Evolutionary conservation across 1,140 invertebrate species (phyloP).

Genomic region (Capitella teleta): DNA sequence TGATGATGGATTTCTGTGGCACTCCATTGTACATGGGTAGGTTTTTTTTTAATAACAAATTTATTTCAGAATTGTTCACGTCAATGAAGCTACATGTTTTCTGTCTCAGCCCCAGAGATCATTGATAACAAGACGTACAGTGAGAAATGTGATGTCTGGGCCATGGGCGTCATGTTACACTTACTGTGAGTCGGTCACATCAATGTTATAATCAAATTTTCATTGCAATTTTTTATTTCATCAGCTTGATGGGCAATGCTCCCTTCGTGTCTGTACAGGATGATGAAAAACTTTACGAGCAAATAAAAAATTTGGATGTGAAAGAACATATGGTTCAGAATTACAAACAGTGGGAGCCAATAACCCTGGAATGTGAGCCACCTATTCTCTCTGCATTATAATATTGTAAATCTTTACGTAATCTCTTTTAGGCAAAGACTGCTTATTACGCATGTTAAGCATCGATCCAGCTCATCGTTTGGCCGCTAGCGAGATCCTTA

Average conservation of each 20-base stretch:
- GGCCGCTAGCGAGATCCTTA: conserved; percentile 44
- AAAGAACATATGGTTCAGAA: too few relatives aligned
- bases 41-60: conserved; percentile 2
- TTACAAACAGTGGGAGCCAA: too few relatives aligned
- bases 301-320: too few relatives aligned
- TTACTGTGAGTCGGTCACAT: conserved; percentile 34
- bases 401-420: neutral
- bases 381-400: neutral
- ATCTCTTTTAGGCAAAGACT: conserved; percentile 40
- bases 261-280: neutral
- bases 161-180: conserved; percentile 49
- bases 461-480: conserved; percentile 47
- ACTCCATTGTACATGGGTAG: conserved; percentile 51
- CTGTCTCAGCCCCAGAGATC: conserved; percentile 48
- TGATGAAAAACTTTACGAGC: too few relatives aligned
- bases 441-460: conserved; percentile 42
- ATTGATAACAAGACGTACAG: conserved; percentile 47
- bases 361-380: too few relatives aligned
- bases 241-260: neutral
- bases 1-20: conserved; percentile 49
- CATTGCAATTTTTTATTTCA: neutral
- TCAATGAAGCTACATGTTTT: conserved; percentile 10
- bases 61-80: neutral
- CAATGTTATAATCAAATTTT: neutral
- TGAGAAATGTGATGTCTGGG: conserved; percentile 51